Evolutionary conservation across 2,113 vertebrate genomes (phyloP).

Genomic region (Nothoprocta pentlandii): DNA sequence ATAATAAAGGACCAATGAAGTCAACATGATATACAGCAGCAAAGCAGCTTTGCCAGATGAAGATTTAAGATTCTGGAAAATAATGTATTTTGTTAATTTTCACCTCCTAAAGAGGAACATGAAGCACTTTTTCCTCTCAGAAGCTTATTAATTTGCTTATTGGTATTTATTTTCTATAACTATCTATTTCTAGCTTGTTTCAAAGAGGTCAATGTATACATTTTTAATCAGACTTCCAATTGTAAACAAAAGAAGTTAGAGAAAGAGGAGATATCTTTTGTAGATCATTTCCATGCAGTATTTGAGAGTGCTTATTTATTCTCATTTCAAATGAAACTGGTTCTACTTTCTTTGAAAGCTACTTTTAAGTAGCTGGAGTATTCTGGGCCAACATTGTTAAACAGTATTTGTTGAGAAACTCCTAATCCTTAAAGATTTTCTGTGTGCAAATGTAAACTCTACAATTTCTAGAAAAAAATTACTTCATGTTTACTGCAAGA

Average conservation of each 20-base stretch:
- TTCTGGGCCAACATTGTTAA: background rate
- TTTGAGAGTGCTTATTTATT: background rate
- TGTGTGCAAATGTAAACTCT: background rate
- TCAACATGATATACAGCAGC: fast-evolving
- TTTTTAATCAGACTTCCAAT: background rate
- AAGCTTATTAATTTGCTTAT: background rate
- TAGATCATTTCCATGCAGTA: background rate
- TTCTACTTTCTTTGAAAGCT: background rate
- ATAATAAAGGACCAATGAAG: background rate
- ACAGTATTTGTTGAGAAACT: background rate
- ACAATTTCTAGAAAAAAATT: background rate
- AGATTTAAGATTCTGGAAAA: background rate
- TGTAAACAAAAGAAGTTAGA: background rate
- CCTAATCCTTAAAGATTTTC: background rate
- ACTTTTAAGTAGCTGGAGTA: background rate
- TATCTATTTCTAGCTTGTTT: background rate
- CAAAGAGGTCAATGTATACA: background rate
- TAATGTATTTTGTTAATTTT: fast-evolving
- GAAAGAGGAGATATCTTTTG: background rate
- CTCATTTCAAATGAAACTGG: background rate
- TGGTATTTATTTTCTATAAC: background rate
- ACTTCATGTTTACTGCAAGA: background rate
- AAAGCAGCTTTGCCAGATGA: fast-evolving
- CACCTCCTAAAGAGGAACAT: no score
- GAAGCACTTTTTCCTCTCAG: background rate